Evolutionary conservation across 2,113 vertebrate species (phyloP).

Genomic region (Sigmodon hispidus): DNA sequence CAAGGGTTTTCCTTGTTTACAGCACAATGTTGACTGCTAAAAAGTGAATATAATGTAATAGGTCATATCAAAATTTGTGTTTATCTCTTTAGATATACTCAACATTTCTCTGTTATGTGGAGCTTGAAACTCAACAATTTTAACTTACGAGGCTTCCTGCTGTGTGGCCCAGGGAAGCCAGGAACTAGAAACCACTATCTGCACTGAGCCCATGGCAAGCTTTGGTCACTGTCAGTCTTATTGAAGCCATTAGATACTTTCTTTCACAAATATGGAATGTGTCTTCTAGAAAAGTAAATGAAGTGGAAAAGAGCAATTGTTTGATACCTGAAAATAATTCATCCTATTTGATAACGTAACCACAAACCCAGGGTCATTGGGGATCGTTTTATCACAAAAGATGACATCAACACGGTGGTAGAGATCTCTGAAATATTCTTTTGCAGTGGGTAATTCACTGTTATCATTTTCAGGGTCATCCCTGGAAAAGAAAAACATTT

Average conservation of each 20-base stretch:
- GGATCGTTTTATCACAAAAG: constrained; percentile 99
- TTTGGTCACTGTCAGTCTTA: neutral
- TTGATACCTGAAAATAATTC: constrained; percentile 98
- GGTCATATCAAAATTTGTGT: neutral
- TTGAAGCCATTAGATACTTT: neutral
- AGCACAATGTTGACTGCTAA: too few species aligned
- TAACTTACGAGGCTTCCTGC: neutral
- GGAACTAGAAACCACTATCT: neutral
- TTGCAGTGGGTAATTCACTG: constrained; percentile 97
- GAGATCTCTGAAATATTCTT: constrained; percentile 98
- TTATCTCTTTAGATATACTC: neutral
- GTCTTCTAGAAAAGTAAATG: neutral
- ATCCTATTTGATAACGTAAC: constrained; percentile 99
- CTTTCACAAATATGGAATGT: neutral
- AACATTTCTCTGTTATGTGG: too few species aligned
- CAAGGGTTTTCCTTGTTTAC: neutral
- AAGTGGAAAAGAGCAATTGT: neutral
- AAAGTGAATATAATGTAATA: too few species aligned
- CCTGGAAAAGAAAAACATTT: constrained; percentile 80
- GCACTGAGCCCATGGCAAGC: too few species aligned
- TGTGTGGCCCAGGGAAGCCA: neutral
- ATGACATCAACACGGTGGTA: constrained; percentile 99
- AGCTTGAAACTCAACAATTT: neutral
- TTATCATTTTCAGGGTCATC: constrained; percentile 98
- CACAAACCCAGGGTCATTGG: constrained; percentile 98